phyloP scores from a whole-genome alignment of 2,797 vertebrate genomes.

The Neostethus bicornis region DNA sequence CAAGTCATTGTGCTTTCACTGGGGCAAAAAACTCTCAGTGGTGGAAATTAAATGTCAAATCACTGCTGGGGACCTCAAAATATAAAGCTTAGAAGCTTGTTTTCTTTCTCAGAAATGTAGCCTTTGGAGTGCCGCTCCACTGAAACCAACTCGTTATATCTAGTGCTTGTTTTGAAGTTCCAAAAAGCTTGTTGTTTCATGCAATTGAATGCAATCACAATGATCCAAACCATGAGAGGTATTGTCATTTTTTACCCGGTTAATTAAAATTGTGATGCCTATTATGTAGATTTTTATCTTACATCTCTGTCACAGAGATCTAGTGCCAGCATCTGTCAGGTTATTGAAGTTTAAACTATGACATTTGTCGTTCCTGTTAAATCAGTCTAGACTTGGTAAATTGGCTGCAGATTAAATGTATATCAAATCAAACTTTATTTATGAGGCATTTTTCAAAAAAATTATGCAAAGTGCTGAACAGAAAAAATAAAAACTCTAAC shows the following conservation, averaged over 20 bases:
- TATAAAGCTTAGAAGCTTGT: conserved; percentile 1
- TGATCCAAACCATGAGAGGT: not conserved
- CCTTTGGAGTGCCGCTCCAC: not conserved
- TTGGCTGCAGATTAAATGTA: not conserved
- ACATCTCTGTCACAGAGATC: not conserved
- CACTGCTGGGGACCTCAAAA: conserved; percentile 13
- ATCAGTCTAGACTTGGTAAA: not conserved
- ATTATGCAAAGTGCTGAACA: too few relatives aligned
- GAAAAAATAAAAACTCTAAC: too few relatives aligned
- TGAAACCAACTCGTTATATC: too few relatives aligned
- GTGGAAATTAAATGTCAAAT: conserved; percentile 24
- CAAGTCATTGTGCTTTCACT: not conserved
- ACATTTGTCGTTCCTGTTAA: not conserved
- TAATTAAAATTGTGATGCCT: not conserved
- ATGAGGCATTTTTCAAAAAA: too few relatives aligned
- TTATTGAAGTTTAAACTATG: not conserved
- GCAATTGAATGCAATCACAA: not conserved
- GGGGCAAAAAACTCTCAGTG: conserved; percentile 3
- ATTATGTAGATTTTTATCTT: not conserved
- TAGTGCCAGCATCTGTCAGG: not conserved
- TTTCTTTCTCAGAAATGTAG: not conserved
- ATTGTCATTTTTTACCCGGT: not conserved
- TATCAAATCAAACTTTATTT: not conserved
- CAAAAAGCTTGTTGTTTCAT: not conserved
- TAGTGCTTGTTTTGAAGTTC: not conserved